These are phyloP conservation scores for Chrysocyon brachyurus DNA, from an alignment of 2,797 vertebrate genomes.

Conservation along the genomic window DNA sequence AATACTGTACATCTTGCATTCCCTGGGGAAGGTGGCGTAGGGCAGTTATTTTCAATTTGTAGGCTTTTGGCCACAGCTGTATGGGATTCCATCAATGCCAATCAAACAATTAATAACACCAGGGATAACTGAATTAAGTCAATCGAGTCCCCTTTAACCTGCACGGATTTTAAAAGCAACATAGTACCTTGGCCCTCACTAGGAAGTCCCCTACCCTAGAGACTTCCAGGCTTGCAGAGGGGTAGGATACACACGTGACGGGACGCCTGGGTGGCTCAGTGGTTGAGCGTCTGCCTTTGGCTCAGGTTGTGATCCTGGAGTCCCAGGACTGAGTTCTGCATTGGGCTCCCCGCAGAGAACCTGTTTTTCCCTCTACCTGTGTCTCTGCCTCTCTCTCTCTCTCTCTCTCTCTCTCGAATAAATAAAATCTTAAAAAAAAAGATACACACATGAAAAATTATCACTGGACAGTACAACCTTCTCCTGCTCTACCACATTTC, in stretches of 20 bases:
- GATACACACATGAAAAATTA: too few relatives aligned
- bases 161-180: background rate
- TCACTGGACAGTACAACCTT: fast-evolving
- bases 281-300: too few relatives aligned
- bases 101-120: background rate
- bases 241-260: background rate
- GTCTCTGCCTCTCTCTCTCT: too few relatives aligned
- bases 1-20: background rate
- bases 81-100: background rate
- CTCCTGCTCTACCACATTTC: background rate
- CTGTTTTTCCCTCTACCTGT: too few relatives aligned
- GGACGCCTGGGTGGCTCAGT: too few relatives aligned
- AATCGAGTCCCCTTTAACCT: background rate
- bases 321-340: too few relatives aligned
- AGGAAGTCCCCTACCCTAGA: background rate
- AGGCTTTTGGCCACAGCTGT: background rate
- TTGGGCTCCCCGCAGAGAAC: too few relatives aligned
- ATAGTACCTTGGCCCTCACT: background rate
- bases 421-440: too few relatives aligned
- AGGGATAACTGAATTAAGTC: conserved; percentile 19
- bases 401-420: too few relatives aligned
- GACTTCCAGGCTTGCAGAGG: background rate
- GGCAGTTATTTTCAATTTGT: background rate
- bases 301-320: too few relatives aligned
- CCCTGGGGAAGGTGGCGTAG: conserved; percentile 24